These are phyloP conservation scores for Hylia prasina DNA, from an alignment of 2,113 vertebrate genomes.

Conservation along the genomic window DNA sequence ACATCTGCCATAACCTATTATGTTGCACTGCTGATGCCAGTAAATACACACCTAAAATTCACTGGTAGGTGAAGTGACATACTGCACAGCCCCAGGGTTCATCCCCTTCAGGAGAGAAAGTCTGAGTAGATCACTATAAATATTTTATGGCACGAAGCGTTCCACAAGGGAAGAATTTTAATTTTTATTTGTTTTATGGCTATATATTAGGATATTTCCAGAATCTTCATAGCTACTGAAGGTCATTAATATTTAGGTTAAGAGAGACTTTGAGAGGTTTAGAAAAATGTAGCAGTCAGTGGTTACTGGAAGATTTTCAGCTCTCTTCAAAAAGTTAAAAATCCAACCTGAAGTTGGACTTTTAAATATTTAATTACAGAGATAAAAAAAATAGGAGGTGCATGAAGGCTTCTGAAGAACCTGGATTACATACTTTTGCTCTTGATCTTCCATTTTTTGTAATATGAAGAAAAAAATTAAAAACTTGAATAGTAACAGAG, in stretches of 20 bases:
- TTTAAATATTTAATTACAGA: not conserved
- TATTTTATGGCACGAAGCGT: not conserved
- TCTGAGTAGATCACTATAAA: not conserved
- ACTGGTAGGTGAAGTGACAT: not conserved
- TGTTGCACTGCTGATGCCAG: not conserved
- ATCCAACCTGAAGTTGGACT: not conserved
- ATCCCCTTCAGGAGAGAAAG: not conserved
- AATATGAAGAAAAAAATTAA: not conserved
- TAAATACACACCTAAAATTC: conserved; percentile 22
- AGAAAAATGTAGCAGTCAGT: not conserved
- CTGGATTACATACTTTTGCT: not conserved
- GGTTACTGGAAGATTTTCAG: not conserved
- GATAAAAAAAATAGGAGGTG: not conserved
- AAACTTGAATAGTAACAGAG: not conserved
- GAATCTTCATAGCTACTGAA: not conserved
- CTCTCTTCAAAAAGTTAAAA: not conserved
- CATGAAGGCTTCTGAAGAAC: not conserved
- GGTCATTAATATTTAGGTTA: not conserved
- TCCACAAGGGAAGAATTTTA: not conserved
- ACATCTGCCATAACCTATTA: conserved; percentile 21
- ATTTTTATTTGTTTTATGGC: not conserved
- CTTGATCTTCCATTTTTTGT: not conserved
- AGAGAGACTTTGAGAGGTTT: not conserved
- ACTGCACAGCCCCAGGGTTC: not conserved
- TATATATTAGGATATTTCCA: not conserved